Base-by-base conservation (phyloP, 2,797 vertebrate genomes). In the Tadarida brasiliensis region DNA sequence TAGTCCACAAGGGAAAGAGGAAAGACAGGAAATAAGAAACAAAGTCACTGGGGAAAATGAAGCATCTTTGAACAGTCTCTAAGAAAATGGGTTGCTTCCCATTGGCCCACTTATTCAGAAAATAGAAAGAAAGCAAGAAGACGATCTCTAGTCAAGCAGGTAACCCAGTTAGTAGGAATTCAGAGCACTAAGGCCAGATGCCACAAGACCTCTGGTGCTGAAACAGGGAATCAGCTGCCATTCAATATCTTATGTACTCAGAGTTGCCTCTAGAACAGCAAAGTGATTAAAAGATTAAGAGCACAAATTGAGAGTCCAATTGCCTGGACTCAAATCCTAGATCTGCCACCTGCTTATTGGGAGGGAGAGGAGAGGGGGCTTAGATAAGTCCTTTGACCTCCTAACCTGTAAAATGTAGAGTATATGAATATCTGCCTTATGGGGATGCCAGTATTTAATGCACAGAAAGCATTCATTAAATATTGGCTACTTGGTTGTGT, bases 221-320 rank as follows among this genome's bases (percentile, higher is more conserved):
- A 83, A 86, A 76, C 44, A 74, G 19, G 49, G 78, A 24, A 90
- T 44, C 95, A 95, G 87, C 85, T 96, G 96, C 85, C 30, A 47
- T 49, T 83, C 65, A 91, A 81, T 54, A 94, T 63, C 82, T 82
- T 85, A 49, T 39, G 59, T 78, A 86, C 80, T 83, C 93, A 91
- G 68, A 90, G 14, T 24, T 67, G 87, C 33, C 67, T 93, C 81
- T 88, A 92, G 87, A 96, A 94, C 56, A 96, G 92, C 92, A 90
- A 80, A 92, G 88, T 61, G 78, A 90, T 94, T 90, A 90, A 89
- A 71, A 90, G 90, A 59, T 56, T 54, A 85, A 20, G 54, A 71
- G 19, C 92, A 92, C 51, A 65, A 84, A 39, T 90, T 47, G 26
- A 93, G 39, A 80, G n/a, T 70, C 73, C 85, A 90, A 39, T 57